Evolutionary conservation across 1,140 invertebrate genomes (phyloP).

Genomic region (Homalodisca vitripennis): DNA sequence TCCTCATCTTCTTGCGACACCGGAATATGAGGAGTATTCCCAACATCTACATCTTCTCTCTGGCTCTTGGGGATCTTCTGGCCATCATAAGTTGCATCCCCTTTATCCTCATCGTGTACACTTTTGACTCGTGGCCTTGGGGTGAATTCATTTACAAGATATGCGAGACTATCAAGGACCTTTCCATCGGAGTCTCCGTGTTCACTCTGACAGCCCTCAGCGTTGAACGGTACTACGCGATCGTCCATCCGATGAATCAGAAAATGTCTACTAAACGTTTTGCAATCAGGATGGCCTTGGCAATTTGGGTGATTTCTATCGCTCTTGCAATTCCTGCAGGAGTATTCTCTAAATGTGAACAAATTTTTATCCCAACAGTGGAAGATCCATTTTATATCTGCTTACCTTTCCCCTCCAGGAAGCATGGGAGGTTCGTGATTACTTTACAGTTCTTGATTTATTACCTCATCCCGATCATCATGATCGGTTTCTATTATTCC

Average conservation of each 20-base stretch:
- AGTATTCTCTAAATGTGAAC: slow-evolving; percentile 64
- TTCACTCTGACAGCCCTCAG: slow-evolving; percentile 90
- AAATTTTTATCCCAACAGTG: slow-evolving; percentile 49
- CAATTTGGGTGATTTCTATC: slow-evolving; percentile 82
- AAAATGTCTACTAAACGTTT: slow-evolving; percentile 50
- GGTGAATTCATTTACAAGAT: slow-evolving; percentile 77
- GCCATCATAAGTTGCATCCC: slow-evolving; percentile 87
- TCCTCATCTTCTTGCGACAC: slow-evolving; percentile 77
- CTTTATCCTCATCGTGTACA: slow-evolving; percentile 83
- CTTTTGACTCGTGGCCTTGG: slow-evolving; percentile 85
- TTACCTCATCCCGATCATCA: slow-evolving; percentile 78
- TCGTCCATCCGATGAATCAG: slow-evolving; percentile 82
- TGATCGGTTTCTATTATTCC: slow-evolving; percentile 83
- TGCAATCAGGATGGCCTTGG: slow-evolving; percentile 59
- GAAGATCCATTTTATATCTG: slow-evolving; percentile 62
- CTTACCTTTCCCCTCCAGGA: slow-evolving; percentile 60
- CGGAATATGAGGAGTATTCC: slow-evolving; percentile 84
- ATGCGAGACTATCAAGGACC: slow-evolving; percentile 85
- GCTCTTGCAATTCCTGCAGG: slow-evolving; percentile 78
- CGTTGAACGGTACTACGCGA: slow-evolving; percentile 87
- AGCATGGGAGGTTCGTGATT: slow-evolving; percentile 55
- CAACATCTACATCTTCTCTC: slow-evolving; percentile 81
- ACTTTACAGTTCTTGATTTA: slow-evolving; percentile 69
- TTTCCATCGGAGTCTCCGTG: slow-evolving; percentile 90
- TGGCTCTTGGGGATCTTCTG: slow-evolving; percentile 71